Evolutionary conservation across 1,140 invertebrate genomes (phyloP), one percentile per base, ranked within the genome.

Genomic region (Helicoverpa armigera): DNA sequence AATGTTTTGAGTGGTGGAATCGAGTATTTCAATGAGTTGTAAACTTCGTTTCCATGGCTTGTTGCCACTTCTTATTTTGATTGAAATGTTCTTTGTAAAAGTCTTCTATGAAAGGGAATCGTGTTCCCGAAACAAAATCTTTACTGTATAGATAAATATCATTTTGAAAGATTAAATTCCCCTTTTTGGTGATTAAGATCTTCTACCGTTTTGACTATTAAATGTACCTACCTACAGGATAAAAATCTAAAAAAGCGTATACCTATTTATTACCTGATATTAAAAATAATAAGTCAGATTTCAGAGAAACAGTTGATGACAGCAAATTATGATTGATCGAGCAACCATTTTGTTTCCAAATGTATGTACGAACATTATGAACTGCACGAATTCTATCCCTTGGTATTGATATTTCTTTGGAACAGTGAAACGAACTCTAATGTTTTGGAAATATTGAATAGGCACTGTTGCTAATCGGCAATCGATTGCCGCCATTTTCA

Each of bases 1-100:
- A 29, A 73, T 73, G 70, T 73, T 73, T 73, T 18, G 53, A 72
- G 69, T 29, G 18, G 69, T 51, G 18, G 11, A 72, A 54, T 72
- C 14, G 69, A 72, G 50, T 72, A 53, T 53, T 72, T 72, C 69
- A 72, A 72, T 72, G 18, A 72, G 14, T 72, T 72, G 50, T 29
- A 23, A 69, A 69, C 69, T 72, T 72, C 50, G 50, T 72, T 72
- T 72, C 31, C n/a, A 13, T n/a, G 31, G 13, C 11, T 65, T 43
- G 7, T 65, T 43, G 61, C 9, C n/a, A n/a, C 14, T 10, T n/a
- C 50, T 50, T 3, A 43, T 50, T 69, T 69, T 69, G n/a, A 18
- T 69, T 58, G 13, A 58, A 58, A 58, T 18, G 35, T 43, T 43
- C 5, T 43, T 43, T 43, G 35, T 43, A 43, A 43, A 35, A 43